Conservation (phyloP, 1,140 invertebrate species). For the Diachasmimorpha longicaudata region DNA sequence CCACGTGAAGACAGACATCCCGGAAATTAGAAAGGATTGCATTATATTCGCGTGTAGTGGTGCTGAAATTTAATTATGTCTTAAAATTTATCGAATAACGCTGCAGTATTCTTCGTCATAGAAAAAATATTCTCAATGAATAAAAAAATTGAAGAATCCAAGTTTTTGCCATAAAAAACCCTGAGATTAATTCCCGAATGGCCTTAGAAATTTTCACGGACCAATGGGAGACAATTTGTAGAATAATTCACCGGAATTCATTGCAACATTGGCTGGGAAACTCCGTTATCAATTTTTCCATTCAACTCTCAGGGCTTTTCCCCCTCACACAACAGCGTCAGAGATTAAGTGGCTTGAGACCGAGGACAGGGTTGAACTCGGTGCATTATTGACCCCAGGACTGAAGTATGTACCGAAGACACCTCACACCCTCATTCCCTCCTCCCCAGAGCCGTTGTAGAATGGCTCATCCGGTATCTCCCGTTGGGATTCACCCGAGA, state of each 20-base stretch:
- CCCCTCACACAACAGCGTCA: background rate
- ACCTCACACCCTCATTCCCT: background rate
- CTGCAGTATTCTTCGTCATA: background rate
- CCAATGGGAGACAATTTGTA: background rate
- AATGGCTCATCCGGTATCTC: background rate
- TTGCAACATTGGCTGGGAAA: background rate
- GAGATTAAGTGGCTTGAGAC: constrained; percentile 31
- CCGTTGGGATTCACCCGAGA: constrained; percentile 2
- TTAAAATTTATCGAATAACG: background rate
- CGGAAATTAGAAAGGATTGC: constrained; percentile 5
- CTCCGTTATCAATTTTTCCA: background rate
- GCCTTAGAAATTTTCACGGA: no score
- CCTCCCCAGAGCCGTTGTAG: background rate
- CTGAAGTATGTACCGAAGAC: background rate
- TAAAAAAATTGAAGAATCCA: no score
- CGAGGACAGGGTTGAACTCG: constrained; percentile 21
- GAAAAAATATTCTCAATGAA: no score
- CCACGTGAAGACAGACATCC: background rate
- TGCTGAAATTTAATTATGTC: background rate
- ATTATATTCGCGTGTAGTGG: background rate
- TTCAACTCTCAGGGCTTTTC: background rate
- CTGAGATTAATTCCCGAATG: no score
- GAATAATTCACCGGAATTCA: background rate
- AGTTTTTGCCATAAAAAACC: no score
- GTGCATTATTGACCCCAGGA: constrained; percentile 25